Conservation (phyloP, 2,888 invertebrate genomes). For the Dichetophora obliterata region DNA sequence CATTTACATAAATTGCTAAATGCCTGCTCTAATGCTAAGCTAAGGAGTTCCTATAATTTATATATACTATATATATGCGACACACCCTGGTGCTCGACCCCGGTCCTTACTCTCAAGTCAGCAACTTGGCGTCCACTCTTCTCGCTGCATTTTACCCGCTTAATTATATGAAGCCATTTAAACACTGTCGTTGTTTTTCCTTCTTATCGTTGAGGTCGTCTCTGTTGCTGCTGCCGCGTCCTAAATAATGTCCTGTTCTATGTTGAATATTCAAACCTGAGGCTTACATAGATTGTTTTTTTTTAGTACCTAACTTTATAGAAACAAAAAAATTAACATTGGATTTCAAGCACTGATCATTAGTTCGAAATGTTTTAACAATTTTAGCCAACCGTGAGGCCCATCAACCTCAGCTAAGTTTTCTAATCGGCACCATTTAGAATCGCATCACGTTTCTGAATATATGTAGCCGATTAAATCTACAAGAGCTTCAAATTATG, state of each 20-base stretch:
- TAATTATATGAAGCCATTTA: not conserved
- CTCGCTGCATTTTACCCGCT: not conserved
- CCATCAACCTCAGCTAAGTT: not conserved
- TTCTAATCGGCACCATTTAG: conserved; percentile 2
- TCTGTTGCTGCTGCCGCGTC: conserved; percentile 50
- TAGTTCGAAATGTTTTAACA: not conserved
- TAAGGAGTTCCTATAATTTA: not conserved
- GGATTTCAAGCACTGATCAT: not conserved
- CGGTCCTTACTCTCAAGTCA: not conserved
- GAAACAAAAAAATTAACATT: not conserved
- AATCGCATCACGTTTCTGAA: conserved; percentile 12
- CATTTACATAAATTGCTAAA: not conserved
- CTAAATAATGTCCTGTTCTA: conserved; percentile 53
- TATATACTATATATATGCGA: not conserved
- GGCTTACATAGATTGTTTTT: conserved; percentile 5
- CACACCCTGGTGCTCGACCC: not conserved
- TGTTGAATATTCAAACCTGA: conserved; percentile 58
- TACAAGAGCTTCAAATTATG: conserved; percentile 4
- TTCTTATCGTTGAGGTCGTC: conserved; percentile 29
- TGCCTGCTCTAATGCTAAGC: not conserved
- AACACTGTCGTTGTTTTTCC: conserved; percentile 21
- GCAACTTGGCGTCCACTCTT: not conserved
- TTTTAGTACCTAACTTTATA: conserved; percentile 3
- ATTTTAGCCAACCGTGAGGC: not conserved
- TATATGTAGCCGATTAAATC: not conserved